These are phyloP conservation scores for Antheraea mylitta DNA, from an alignment of 1,140 invertebrate species.

Conservation along the genomic window DNA sequence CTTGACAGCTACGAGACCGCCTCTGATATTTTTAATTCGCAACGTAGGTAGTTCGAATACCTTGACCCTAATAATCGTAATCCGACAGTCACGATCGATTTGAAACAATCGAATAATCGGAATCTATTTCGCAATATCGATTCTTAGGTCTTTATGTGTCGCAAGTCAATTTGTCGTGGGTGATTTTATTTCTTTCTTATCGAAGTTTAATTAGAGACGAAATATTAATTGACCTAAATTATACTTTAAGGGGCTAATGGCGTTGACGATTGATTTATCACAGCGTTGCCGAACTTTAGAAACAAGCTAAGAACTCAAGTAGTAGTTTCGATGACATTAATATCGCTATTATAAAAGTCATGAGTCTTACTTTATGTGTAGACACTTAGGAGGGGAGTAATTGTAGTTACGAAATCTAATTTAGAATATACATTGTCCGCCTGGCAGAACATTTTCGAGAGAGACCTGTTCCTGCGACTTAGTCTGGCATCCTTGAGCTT, in stretches of 20 bases:
- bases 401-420: no score
- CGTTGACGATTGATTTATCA: not conserved
- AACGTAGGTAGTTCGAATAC: slow-evolving; percentile 10
- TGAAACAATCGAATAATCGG: slow-evolving; percentile 17
- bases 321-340: no score
- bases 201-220: not conserved
- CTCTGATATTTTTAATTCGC: not conserved
- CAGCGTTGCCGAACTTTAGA: not conserved
- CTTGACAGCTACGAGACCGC: not conserved
- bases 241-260: not conserved
- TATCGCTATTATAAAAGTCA: no score
- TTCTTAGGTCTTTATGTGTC: not conserved
- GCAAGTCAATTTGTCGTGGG: not conserved
- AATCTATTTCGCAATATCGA: slow-evolving; percentile 16
- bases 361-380: no score
- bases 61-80: slow-evolving; percentile 24
- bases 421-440: no score
- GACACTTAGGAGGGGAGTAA: no score
- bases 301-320: no score
- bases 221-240: slow-evolving; percentile 1
- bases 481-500: no score
- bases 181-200: not conserved
- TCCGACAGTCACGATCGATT: slow-evolving; percentile 18
- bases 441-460: no score
- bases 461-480: no score